Percentiles rank a stretch among this genome's conserved stretches.
These are phyloP conservation scores for Probaryconus sp. DNA, from an alignment of 1,140 invertebrate species.

Conservation along the genomic window DNA sequence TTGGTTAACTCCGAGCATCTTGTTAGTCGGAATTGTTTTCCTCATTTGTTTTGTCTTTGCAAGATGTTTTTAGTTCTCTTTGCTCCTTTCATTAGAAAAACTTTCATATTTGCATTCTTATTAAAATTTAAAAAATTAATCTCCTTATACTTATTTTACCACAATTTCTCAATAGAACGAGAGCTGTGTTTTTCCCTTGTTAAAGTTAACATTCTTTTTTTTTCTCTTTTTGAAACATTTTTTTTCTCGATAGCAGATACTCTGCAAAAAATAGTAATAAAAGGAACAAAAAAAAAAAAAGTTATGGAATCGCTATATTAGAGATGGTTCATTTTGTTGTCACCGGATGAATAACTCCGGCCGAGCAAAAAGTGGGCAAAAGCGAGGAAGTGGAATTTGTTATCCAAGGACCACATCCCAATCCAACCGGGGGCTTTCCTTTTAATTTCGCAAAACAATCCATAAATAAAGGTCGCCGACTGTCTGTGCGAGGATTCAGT, in stretches of 20 bases:
- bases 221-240: too few species aligned
- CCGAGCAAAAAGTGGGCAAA: slow-evolving; percentile 26
- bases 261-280: too few species aligned
- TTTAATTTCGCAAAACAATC: slow-evolving; percentile 71
- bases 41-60: slow-evolving; percentile 5
- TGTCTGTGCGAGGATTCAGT: slow-evolving; percentile 28
- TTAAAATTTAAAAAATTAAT: too few species aligned
- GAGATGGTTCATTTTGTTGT: not conserved
- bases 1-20: not conserved
- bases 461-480: slow-evolving; percentile 64
- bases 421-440: slow-evolving; percentile 40
- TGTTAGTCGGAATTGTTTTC: slow-evolving; percentile 17
- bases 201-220: too few species aligned
- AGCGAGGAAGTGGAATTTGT: slow-evolving; percentile 32
- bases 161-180: too few species aligned
- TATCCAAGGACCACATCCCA: slow-evolving; percentile 37
- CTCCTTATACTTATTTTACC: too few species aligned
- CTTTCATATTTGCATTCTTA: too few species aligned
- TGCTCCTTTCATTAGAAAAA: slow-evolving; percentile 13
- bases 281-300: slow-evolving; percentile 29
- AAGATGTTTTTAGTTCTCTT: slow-evolving; percentile 1
- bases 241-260: too few species aligned
- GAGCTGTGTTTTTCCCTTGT: too few species aligned
- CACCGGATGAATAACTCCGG: too few species aligned
- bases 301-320: slow-evolving; percentile 5